Base-by-base conservation (phyloP, 2,113 vertebrate genomes). In the Eonycteris spelaea region DNA sequence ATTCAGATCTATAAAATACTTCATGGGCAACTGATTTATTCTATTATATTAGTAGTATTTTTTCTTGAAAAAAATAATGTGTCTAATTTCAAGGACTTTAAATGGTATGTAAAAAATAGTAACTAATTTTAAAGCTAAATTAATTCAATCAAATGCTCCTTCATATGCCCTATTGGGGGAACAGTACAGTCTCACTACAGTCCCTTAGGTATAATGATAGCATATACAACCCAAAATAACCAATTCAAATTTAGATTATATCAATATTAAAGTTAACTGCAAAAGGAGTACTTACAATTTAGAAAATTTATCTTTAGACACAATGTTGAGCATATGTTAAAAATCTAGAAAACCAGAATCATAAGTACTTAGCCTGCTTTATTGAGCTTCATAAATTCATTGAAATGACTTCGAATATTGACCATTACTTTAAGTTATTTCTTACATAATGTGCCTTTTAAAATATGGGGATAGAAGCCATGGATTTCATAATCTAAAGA, bases 331-430 rank as follows among this genome's bases (percentile, higher is more conserved):
- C n/a, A 91, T 93, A 68, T 89, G 77, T 82, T 95, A 95, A 85
- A 97, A 92, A 70, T 55, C 10, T 53, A 4, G 33, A 96, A 97
- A 95, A 85, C 19, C 43, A 51, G 77, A 95, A 84, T 28, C 14
- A 10, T 80, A 95, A 57, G 11, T 74, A 92, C 45, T 43, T 55
- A 95, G 19, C 33, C 30, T 94, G 51, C 9, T 87, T 79, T 94
- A 88, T 13, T 70, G 38, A 73, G 33, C 6, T 70, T 95, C 78
- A 89, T 45, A 90, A 95, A 95, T 75, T 91, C 53, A 90, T 19
- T 86, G 35, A 87, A 92, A 73, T 73, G 26, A 77, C 13, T 95
- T 96, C 35, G 93, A 93, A 89, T 95, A 92, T 22, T 94, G 86
- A 55, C 75, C 35, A 79, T 84, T 75, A 74, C 24, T 93, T 90